Conservation (phyloP, 1,140 invertebrate species). For the Penaeus chinensis region DNA sequence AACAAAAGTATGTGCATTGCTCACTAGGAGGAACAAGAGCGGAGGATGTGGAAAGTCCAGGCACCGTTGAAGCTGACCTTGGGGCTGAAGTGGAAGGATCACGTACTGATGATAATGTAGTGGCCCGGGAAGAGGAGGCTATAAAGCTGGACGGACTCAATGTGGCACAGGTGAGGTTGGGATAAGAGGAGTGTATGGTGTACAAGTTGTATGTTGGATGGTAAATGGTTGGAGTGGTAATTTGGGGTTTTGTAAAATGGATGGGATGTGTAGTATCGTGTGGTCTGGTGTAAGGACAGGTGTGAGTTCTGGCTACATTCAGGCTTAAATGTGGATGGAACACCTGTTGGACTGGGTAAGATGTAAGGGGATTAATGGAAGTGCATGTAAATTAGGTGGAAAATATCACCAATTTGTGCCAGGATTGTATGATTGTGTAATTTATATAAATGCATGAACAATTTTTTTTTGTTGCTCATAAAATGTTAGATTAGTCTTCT, state of each 20-base stretch:
- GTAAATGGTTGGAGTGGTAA: too few species aligned
- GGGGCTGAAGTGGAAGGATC: slow-evolving; percentile 84
- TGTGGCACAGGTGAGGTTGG: slow-evolving; percentile 74
- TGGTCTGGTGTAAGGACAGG: slow-evolving; percentile 6
- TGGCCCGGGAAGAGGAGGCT: slow-evolving; percentile 92
- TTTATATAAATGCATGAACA: not conserved
- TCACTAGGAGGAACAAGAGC: slow-evolving; percentile 30
- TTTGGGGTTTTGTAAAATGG: not conserved
- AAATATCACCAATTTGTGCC: not conserved
- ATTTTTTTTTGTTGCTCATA: too few species aligned
- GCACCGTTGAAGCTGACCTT: slow-evolving; percentile 78
- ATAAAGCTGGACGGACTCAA: slow-evolving; percentile 96
- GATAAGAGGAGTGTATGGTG: not conserved
- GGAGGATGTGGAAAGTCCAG: slow-evolving; percentile 56
- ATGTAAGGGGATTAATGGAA: not conserved
- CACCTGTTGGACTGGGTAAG: too few species aligned
- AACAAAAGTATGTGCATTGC: not conserved
- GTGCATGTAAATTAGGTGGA: not conserved
- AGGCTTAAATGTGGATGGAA: too few species aligned
- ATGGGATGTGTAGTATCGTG: slow-evolving; percentile 6
- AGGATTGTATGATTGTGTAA: not conserved
- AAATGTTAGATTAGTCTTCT: too few species aligned
- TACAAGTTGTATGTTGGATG: too few species aligned
- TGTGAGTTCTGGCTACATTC: not conserved
- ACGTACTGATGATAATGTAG: slow-evolving; percentile 81